phyloP scores from a whole-genome alignment of 2,113 vertebrate species.

The Prolemur simus region DNA sequence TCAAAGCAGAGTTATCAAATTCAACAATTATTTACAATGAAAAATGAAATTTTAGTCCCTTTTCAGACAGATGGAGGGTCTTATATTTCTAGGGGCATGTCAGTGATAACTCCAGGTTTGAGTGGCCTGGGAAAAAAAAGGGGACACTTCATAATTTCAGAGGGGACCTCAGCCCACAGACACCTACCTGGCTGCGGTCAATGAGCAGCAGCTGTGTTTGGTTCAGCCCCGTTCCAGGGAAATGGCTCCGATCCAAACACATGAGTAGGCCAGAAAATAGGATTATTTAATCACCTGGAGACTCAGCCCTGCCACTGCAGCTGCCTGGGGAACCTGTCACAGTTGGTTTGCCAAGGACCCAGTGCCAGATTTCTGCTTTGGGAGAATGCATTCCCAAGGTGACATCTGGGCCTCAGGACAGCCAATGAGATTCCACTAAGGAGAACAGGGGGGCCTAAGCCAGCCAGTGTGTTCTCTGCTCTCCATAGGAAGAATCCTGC shows the following conservation, averaged over 20 bases:
- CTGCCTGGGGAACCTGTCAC: conserved; percentile 80
- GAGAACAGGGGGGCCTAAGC: conserved; percentile 21
- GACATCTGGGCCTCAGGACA: conserved; percentile 71
- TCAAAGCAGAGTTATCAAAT: conserved; percentile 34
- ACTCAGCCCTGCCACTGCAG: conserved; percentile 75
- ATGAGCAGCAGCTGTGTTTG: conserved; percentile 34
- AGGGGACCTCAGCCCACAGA: neutral
- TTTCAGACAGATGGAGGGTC: neutral
- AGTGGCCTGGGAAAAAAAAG: neutral
- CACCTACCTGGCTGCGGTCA: neutral
- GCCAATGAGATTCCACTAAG: conserved; percentile 34
- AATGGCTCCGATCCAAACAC: conserved; percentile 77
- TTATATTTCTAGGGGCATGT: neutral
- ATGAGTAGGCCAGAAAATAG: conserved; percentile 68
- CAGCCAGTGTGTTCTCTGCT: conserved; percentile 1
- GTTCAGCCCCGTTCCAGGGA: conserved; percentile 72
- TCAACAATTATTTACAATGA: neutral
- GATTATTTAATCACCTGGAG: conserved; percentile 82
- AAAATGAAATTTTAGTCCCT: conserved; percentile 18
- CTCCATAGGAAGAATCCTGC: neutral
- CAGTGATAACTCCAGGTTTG: neutral
- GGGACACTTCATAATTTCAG: neutral
- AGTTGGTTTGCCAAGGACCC: conserved; percentile 79
- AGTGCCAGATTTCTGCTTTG: conserved; percentile 73
- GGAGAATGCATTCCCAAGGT: conserved; percentile 79